Base-by-base conservation (phyloP, 2,113 vertebrate species). In the Paramisgurnus dabryanus region DNA sequence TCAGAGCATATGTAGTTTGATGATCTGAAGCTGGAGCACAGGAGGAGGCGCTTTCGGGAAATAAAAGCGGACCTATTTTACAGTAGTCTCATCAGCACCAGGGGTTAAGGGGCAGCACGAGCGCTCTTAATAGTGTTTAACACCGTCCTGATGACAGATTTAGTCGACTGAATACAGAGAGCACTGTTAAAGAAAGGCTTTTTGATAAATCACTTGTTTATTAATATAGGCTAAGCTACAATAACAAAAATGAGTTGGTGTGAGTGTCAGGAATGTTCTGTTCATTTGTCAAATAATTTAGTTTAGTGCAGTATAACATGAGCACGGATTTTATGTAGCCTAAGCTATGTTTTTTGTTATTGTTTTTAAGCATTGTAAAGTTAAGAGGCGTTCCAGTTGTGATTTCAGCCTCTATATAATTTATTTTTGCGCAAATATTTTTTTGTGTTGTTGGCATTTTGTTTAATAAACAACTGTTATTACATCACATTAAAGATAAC, bases 11-110 rank as follows among this genome's bases (percentile, higher is more conserved):
- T 77, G 49, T 85, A 76, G 70, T 57, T 82, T 82, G n/a, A 22
- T 18, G 86, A 86, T 82, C 80, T 61, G 39, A 66, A 78, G 87
- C 85, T 88, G 85, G 86, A 87, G 86, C 88, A 86, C 64, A 78
- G 49, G 78, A 84, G 87, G 80, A 85, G 84, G 78, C 80, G 82
- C 82, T 87, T 88, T 87, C 7, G 88, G 86, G 92, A 91, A 95
- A 95, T 91, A 88, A 93, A 93, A 92, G 90, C 89, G 91, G 92
- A 93, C 92, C 88, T 89, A 88, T 93, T 93, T 93, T 93, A 95
- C 79, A 84, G 39, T 72, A 85, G 92, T 93, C 94, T 95, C 96
- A 96, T 96, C 95, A 97, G 94, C 92, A 94, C 91, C 85, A 85
- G 90, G 92, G 95, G 94, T 95, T 95, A 95, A 70, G 92, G 95